Evolutionary conservation across 2,888 invertebrate genomes (phyloP), one percentile per base, ranked within the genome.

Genomic region (Diabrotica balteata): DNA sequence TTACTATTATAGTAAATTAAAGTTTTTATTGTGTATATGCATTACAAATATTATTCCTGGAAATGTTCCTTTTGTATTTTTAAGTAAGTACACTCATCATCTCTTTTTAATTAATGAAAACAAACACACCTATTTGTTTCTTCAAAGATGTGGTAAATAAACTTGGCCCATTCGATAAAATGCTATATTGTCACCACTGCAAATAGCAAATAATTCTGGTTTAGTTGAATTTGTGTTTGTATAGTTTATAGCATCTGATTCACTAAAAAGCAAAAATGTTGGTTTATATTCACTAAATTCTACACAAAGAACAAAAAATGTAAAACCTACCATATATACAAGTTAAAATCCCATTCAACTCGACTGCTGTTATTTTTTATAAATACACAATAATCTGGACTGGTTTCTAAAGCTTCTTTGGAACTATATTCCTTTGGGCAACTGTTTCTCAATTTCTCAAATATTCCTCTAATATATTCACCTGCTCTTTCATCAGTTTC

Each of bases 311-410:
- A 42, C 17, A 51, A 66, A 69, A 32, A 32, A 32, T 32, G 5
- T 32, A 66, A n/a, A 58, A 72, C 73, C 73, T 72, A 77, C 78
- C 78, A 73, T 59, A 78, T 73, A 66, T 74, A 78, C 42, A 80
- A 64, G 67, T 76, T 75, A 63, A 76, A 79, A 68, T 79, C 75
- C 42, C 74, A 74, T 32, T 66, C 46, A 8, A 57, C 61, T 53
- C 72, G 76, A 43, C 61, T 72, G 32, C 54, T 68, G 65, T 74
- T 77, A 51, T 68, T 73, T 2, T 79, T 75, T 47, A 73, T 68
- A 74, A 76, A 80, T 4, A 79, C 66, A 64, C 73, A 78, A 72
- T 77, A 81, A 64, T 80, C 75, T 22, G 78, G 74, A 22, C 59
- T 59, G 42, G 43, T 10, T 8, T 43, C 42, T n/a, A 51, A 10